Base-by-base conservation (phyloP, 2,888 invertebrate species). In the Orthonychiurus folsomi region DNA sequence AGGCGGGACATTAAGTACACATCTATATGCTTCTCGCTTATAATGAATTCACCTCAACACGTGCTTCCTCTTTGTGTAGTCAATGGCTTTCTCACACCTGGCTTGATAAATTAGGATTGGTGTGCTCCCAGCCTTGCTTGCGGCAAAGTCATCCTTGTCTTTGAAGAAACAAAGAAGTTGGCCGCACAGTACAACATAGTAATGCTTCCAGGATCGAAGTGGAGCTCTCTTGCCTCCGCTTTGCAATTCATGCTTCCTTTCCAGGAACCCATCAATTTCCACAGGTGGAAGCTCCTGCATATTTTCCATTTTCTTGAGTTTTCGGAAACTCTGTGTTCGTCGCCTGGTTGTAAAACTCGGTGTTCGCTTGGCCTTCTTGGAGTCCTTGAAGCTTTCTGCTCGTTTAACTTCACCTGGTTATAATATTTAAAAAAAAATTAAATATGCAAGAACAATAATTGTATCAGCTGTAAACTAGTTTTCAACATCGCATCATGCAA, bases 151-250 rank as follows among this genome's bases (percentile, higher is more conserved):
- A 72, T 87, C 86, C 75, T 90, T 88, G 76, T 95, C 94, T 76
- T 94, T 88, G 82, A 97, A 99, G 86, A 99, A 97, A 80, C 95
- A 96, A 60, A 99, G 80, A 73, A 96, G 80, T 77, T 99, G 97
- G 0, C 97, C 97, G 76, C 95, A 97, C 25, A 99, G 82, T 61
- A 96, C 96, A 76, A 93, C 89, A 79, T 95, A 92, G 80, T 89
- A 92, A 61, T 84, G 85, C 75, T 95, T 93, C 99, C 99, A 99
- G 0, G 93, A 91, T 3, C 97, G 83, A 3, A 95, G 90, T 0
- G 95, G 88, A 0, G 97, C 94, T 71, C 91, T 87, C 78, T 93
- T 94, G 20, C 93, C 94, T 12, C 95, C 95, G 65, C 88, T 86
- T 63, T 92, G 91, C 0, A 93, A 81, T 73, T 95, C 92, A 76